Evolutionary conservation across 1,140 invertebrate genomes (phyloP), one percentile per base, ranked within the genome.

Genomic region (Drosophila nigrodunni): DNA sequence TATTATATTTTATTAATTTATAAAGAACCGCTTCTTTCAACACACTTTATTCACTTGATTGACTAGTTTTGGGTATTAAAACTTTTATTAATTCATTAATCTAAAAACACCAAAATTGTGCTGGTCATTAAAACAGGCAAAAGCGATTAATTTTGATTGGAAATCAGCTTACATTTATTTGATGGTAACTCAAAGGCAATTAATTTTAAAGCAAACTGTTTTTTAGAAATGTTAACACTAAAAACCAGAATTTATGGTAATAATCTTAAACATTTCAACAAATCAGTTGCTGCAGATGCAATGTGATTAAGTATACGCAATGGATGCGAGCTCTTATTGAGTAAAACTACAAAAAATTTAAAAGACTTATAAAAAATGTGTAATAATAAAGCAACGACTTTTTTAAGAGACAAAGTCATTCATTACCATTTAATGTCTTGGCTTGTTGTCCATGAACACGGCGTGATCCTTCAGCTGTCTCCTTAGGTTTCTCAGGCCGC

Each of bases 391-490:
- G 25, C 25, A 30, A 35, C 54, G 41, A 41, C 41, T 43, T 41
- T 35, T 57, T 41, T 21, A 15, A 41, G 37, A 39, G 11, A 13
- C 44, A 59, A 44, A 30, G 39, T 1, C 55, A 25, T 21, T n/a
- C 15, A 58, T 11, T 35, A n/a, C 37, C 39, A 58, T 13, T 30
- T 9, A 41, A 43, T 58, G 54, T 13, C 35, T 11, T 55, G 13
- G 13, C 37, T 57, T 2, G 25, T 41, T 57, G 35, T 57, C 35
- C 54, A 57, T 41, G 54, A 37, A 15, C 7, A 18, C 13, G 10
- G 9, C 6, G 41, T 21, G 47, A 52, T 71, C 59, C 59, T 57
- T 71, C 49, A 71, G 18, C 10, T 49, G 5, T 35, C 21, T 47
- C 15, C 46, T 21, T 47, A 9, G 8, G 46, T 47, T 47, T 47